These are phyloP conservation scores for Sinopyrophorus schimmeli DNA, from an alignment of 2,888 invertebrate genomes.

Conservation along the genomic window DNA sequence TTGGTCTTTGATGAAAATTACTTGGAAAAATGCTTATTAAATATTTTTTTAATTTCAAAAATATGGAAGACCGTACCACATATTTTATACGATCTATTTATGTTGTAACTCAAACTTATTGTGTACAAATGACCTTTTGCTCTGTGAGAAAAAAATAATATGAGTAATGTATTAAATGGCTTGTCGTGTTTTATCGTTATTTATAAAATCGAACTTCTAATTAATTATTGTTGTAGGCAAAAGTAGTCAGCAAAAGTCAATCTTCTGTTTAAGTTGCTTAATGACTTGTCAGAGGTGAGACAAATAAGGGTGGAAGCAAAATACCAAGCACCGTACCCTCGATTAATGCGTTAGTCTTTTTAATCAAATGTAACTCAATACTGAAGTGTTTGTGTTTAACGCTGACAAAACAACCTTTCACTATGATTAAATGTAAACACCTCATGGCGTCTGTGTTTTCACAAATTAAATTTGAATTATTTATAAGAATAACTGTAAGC, in stretches of 20 bases:
- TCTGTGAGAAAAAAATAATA: too few species aligned
- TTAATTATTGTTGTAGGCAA: conserved; percentile 19
- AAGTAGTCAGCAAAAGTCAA: conserved; percentile 24
- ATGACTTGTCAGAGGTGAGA: conserved; percentile 33
- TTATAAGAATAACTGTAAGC: conserved; percentile 49
- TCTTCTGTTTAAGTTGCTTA: conserved; percentile 34
- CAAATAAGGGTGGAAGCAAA: conserved; percentile 30
- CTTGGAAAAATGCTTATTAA: too few species aligned
- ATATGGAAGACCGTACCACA: too few species aligned
- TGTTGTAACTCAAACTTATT: too few species aligned
- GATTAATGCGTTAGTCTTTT: conserved; percentile 54
- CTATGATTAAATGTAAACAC: conserved; percentile 56
- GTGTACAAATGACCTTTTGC: too few species aligned
- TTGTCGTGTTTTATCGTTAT: conserved; percentile 12
- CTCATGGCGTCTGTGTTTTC: conserved; percentile 47
- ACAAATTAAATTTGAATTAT: conserved; percentile 54
- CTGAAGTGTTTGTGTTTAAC: conserved; percentile 52
- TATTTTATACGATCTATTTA: too few species aligned
- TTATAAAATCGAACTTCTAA: conserved; percentile 18
- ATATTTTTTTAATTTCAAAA: too few species aligned
- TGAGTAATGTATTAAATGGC: too few species aligned
- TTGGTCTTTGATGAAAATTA: too few species aligned
- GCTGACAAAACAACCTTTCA: conserved; percentile 52
- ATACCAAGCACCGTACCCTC: conserved; percentile 40
- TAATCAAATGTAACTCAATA: conserved; percentile 56